Conservation (phyloP, 2,888 invertebrate species). For the Hyposoter dolosus region DNA sequence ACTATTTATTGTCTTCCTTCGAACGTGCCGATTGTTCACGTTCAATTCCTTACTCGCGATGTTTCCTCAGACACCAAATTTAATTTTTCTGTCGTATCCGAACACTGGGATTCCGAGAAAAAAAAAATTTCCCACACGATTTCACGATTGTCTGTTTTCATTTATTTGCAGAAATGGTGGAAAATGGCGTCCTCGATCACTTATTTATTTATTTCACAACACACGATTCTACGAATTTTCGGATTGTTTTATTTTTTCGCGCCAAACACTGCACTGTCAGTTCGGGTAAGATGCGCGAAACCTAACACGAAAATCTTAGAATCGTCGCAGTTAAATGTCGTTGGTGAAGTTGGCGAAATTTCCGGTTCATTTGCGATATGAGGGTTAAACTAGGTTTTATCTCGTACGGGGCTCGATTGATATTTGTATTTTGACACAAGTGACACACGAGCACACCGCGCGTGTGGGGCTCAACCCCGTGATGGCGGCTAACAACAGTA, state of each 20-base stretch:
- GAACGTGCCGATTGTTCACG: slow-evolving; percentile 7
- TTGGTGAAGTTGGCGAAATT: background rate
- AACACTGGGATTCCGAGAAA: background rate
- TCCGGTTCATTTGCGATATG: background rate
- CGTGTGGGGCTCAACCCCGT: slow-evolving; percentile 70
- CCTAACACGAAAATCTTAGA: background rate
- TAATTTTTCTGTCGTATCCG: background rate
- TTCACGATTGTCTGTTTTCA: background rate
- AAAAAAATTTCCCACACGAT: background rate
- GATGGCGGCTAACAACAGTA: slow-evolving; percentile 71
- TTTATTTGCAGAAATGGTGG: background rate
- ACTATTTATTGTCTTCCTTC: slow-evolving; percentile 3
- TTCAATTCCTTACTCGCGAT: slow-evolving; percentile 44
- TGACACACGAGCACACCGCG: slow-evolving; percentile 62
- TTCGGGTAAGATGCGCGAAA: background rate
- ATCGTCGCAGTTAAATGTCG: background rate
- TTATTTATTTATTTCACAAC: slow-evolving; percentile 13
- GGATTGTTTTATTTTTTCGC: slow-evolving; percentile 68
- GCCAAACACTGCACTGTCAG: slow-evolving; percentile 55
- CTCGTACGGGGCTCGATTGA: background rate
- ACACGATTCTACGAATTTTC: slow-evolving; percentile 59
- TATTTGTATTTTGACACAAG: slow-evolving; percentile 60
- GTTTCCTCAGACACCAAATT: background rate
- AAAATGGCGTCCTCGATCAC: background rate
- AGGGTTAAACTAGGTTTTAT: background rate